phyloP scores from a whole-genome alignment of 92 coral and sea anemone genomes.

The Epizoanthus rinbou region DNA sequence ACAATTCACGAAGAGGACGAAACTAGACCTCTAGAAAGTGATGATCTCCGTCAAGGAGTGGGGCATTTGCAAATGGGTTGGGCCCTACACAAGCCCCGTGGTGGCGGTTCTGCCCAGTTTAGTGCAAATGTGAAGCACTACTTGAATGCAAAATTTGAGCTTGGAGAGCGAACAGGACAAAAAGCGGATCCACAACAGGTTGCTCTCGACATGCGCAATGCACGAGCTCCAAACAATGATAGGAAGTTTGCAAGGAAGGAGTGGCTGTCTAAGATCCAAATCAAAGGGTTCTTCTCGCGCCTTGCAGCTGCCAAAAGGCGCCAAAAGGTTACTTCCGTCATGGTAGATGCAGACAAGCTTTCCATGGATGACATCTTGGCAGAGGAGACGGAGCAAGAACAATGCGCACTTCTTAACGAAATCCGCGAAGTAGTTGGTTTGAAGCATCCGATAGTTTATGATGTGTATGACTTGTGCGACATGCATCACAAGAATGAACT shows the following conservation, averaged over 20 bases:
- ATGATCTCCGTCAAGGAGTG: background rate
- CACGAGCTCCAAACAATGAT: conserved; percentile 47
- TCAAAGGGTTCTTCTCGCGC: conserved; percentile 55
- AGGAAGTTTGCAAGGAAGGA: conserved; percentile 41
- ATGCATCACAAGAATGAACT: conserved; percentile 35
- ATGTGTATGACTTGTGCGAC: conserved; percentile 59
- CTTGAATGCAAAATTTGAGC: conserved; percentile 55
- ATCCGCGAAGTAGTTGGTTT: conserved; percentile 39
- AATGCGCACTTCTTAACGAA: conserved; percentile 10
- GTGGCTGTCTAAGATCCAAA: conserved; percentile 51
- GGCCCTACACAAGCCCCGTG: conserved; percentile 30
- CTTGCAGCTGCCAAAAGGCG: conserved; percentile 46
- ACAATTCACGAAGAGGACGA: conserved; percentile 53
- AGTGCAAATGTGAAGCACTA: conserved; percentile 56
- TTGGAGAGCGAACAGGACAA: conserved; percentile 65
- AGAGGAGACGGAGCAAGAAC: conserved; percentile 9
- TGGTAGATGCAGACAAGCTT: background rate
- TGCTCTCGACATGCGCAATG: conserved; percentile 62
- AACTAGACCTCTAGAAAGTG: conserved; percentile 3
- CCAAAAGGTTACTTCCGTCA: background rate
- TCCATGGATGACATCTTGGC: conserved; percentile 9
- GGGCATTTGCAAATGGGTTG: conserved; percentile 29
- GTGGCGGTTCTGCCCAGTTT: conserved; percentile 55
- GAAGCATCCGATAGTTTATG: conserved; percentile 54
- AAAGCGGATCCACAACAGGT: conserved; percentile 64